Conservation (phyloP, 2,797 vertebrate species). For the Macrochelys suwanniensis region DNA sequence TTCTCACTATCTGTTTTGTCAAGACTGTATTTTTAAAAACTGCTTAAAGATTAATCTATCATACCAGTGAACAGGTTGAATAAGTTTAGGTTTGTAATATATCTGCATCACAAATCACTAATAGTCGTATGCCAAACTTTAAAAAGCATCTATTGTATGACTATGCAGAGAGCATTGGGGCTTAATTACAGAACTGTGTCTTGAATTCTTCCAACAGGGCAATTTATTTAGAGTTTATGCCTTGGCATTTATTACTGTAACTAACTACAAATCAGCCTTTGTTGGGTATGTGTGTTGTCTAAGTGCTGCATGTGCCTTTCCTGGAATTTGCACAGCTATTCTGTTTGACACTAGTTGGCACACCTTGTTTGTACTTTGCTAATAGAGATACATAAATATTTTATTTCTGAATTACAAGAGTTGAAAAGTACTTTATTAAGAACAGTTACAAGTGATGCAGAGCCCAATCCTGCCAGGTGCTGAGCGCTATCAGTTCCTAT, state of each 20-base stretch:
- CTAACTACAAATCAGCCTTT: constrained; percentile 60
- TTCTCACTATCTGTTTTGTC: background rate
- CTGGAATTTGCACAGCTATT: constrained; percentile 76
- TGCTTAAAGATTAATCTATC: background rate
- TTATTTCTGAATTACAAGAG: constrained; percentile 72
- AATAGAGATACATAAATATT: constrained; percentile 77
- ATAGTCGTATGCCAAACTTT: constrained; percentile 22
- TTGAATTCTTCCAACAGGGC: constrained; percentile 70
- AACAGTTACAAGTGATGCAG: constrained; percentile 53
- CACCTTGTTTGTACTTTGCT: constrained; percentile 74
- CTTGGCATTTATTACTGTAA: constrained; percentile 71
- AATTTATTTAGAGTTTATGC: constrained; percentile 75
- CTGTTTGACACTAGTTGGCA: constrained; percentile 76
- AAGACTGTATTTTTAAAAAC: background rate
- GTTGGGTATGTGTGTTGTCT: constrained; percentile 74
- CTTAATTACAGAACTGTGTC: constrained; percentile 75
- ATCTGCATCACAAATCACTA: constrained; percentile 16
- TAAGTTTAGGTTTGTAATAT: background rate
- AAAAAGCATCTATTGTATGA: constrained; percentile 50
- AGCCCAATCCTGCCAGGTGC: constrained; percentile 44
- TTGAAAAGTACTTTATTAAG: constrained; percentile 67
- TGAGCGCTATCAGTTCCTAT: background rate
- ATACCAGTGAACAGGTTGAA: background rate
- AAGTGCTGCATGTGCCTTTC: constrained; percentile 66
- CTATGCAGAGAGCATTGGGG: constrained; percentile 68